These are phyloP conservation scores for Lasioglossum lativentre DNA, from an alignment of 2,888 invertebrate species.

Conservation along the genomic window DNA sequence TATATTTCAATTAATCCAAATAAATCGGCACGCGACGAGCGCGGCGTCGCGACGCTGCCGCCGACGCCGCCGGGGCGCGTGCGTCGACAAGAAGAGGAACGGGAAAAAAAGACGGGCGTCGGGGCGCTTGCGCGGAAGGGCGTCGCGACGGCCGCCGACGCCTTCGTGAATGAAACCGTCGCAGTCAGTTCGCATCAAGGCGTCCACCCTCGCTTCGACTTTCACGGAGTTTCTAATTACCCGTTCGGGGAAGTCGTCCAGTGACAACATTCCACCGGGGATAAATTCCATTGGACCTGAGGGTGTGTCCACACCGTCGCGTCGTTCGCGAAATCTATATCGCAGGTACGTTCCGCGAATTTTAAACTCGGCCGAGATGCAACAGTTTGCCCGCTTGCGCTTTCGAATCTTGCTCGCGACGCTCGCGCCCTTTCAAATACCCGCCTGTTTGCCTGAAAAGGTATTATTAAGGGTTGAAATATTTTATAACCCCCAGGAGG, in stretches of 20 bases:
- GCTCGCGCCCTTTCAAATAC: background rate
- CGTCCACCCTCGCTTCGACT: slow-evolving; percentile 75
- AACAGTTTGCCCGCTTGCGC: background rate
- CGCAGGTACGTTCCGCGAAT: slow-evolving; percentile 36
- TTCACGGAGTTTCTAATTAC: slow-evolving; percentile 64
- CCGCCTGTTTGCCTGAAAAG: no score
- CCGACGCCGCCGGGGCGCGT: slow-evolving; percentile 35
- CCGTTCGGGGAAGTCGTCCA: slow-evolving; percentile 27
- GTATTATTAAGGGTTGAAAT: background rate
- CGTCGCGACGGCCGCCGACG: slow-evolving; percentile 77
- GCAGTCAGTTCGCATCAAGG: slow-evolving; percentile 78
- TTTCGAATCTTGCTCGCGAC: slow-evolving; percentile 2
- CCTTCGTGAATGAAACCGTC: slow-evolving; percentile 80
- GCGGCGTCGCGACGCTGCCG: slow-evolving; percentile 17
- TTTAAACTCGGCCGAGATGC: background rate
- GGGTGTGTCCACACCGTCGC: background rate
- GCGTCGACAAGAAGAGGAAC: slow-evolving; percentile 51
- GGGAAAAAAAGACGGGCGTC: slow-evolving; percentile 44
- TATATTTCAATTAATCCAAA: slow-evolving; percentile 79
- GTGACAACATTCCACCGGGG: slow-evolving; percentile 49
- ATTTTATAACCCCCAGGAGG: background rate
- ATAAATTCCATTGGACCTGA: slow-evolving; percentile 41
- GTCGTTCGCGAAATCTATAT: background rate
- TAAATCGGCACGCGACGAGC: slow-evolving; percentile 73
- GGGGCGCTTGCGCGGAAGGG: slow-evolving; percentile 75